Percentiles rank a stretch among this genome's conserved stretches.
These are phyloP conservation scores for Tiliacea aurago DNA, from an alignment of 2,888 invertebrate genomes.

Conservation along the genomic window DNA sequence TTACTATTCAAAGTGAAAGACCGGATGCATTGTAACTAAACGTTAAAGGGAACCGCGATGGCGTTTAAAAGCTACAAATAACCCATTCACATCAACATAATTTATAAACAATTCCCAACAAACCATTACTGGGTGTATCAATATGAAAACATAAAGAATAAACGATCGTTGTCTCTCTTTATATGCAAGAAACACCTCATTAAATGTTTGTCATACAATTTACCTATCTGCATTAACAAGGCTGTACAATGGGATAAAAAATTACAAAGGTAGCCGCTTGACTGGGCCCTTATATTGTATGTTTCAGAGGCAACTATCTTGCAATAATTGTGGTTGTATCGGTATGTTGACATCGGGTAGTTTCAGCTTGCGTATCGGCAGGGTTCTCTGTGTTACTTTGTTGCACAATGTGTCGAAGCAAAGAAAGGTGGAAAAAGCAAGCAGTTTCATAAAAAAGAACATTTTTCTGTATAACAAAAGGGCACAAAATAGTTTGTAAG, in stretches of 20 bases:
- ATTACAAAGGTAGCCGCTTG: constrained; percentile 78
- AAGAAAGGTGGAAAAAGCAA: constrained; percentile 16
- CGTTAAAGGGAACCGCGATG: constrained; percentile 71
- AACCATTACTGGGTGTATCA: constrained; percentile 72
- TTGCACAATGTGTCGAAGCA: constrained; percentile 30
- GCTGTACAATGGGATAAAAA: constrained; percentile 81
- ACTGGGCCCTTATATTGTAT: constrained; percentile 52
- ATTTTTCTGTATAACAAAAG: constrained; percentile 24
- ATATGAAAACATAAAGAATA: constrained; percentile 73
- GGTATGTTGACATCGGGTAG: constrained; percentile 36
- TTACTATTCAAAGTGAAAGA: constrained; percentile 77
- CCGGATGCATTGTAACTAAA: constrained; percentile 77
- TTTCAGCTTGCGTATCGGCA: constrained; percentile 17
- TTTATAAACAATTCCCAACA: constrained; percentile 77
- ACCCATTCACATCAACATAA: constrained; percentile 77
- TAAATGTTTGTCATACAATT: constrained; percentile 82
- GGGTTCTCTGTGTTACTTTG: constrained; percentile 16
- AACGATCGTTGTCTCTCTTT: constrained; percentile 72
- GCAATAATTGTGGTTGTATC: constrained; percentile 43
- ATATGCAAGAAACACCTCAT: constrained; percentile 82
- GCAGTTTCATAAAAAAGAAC: constrained; percentile 11
- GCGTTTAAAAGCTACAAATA: constrained; percentile 79
- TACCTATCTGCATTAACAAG: constrained; percentile 75
- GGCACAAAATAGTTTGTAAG: constrained; percentile 18
- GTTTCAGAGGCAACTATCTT: constrained; percentile 51